Evolutionary conservation across 1,140 invertebrate genomes (phyloP), one percentile per base, ranked within the genome.

Genomic region (Liolophura sinensis): DNA sequence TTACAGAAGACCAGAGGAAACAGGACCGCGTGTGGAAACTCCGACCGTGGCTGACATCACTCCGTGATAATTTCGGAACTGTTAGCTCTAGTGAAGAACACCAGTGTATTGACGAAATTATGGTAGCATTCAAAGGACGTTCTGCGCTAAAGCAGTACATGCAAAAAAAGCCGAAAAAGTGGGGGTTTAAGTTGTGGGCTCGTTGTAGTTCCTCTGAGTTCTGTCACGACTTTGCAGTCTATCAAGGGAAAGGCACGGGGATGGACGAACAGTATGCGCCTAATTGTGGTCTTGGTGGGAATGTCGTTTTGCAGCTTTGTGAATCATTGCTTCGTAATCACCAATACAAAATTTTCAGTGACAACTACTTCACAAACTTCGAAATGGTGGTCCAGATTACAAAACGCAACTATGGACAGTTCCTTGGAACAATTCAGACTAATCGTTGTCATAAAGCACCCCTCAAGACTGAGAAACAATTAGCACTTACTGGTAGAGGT

Each of bases 151-250:
- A 71, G 58, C 62, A 71, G 51, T 76, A 77, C 60, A 69, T 71
- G 12, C 65, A 46, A 22, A 64, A 62, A 27, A 76, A 76, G 64
- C 73, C 67, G 1, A 50, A 78, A 15, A 67, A 70, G 63, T 74
- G 72, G 73, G 72, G 75, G 4, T 72, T 69, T 52, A 74, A 77
- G 65, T 40, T 75, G 15, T 69, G 66, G 68, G 60, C 64, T 1
- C 52, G 65, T 31, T 47, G 59, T 52, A 70, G 64, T 56, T 64
- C 31, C 4, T 50, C 22, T n/a, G 74, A 72, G 25, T 46, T 77
- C 0, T 65, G 66, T 18, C 64, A 76, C 58, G 64, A 77, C 51
- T 67, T 74, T 60, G 62, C 67, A 59, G 54, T 70, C 7, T 77
- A 74, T 51, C 61, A 55, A 55, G 71, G 74, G 20, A 31, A 73